Evolutionary conservation across 2,888 invertebrate genomes (phyloP), one percentile per base, ranked within the genome.

Genomic region (Tolmerus cingulatus): DNA sequence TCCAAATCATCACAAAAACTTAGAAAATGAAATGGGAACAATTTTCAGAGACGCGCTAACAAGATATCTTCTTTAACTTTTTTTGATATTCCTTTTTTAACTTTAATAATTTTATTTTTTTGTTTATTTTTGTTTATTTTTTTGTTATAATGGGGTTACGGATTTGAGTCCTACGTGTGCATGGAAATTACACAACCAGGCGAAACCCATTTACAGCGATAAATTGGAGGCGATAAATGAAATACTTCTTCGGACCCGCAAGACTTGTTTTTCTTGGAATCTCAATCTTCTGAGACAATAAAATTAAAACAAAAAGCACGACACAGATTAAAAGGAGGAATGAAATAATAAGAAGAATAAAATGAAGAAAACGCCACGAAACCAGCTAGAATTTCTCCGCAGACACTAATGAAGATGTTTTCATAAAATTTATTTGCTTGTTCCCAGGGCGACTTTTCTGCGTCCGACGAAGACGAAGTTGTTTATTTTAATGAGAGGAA

Each of bases 321-420:
- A n/a, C 51, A 51, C 51, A 51, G 51, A 51, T 51, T n/a, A 19
- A n/a, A 51, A 51, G 51, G 19, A n/a, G 51, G 51, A 51, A 51
- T n/a, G 51, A 51, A 51, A 51, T 19, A 27, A 66, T 19, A 66
- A 66, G 27, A 19, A 9, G 8, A 66, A 66, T 8, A 23, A 66
- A 66, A 66, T n/a, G n/a, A 66, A 66, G 12, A 27, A 30, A 76
- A 76, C 37, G 1, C 40, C 2, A 40, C 76, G 2, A 76, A 34
- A 76, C 34, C 34, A 76, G 19, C 37, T 82, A 82, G 82, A 82
- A 82, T 57, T 82, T 82, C 82, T 82, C 57, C 66, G 66, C 8
- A 40, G 51, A 82, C 82, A 82, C 82, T 82, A 82, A 82, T 82
- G 82, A 82, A 82, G 82, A 82, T 82, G 82, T 82, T 57, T 66